phyloP scores from a whole-genome alignment of 1,140 invertebrate genomes.

The Stegodyphus dumicola region DNA sequence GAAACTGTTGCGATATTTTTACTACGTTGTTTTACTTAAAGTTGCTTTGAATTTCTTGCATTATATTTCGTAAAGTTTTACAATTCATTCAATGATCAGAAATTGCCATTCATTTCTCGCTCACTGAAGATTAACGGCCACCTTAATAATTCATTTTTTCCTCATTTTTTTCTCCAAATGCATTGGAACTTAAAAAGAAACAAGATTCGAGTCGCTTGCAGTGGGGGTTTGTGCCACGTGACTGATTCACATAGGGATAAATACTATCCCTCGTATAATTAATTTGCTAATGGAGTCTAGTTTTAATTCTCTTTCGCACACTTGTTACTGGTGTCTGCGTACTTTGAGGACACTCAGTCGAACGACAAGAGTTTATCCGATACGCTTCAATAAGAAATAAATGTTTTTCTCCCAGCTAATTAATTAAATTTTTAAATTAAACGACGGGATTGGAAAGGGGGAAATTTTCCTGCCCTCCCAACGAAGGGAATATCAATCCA shows the following conservation, averaged over 20 bases:
- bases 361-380: conserved; percentile 34
- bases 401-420: conserved; percentile 49
- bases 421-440: conserved; percentile 61
- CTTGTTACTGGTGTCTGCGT: conserved; percentile 37
- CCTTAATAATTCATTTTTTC: no score
- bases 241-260: conserved; percentile 50
- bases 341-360: conserved; percentile 23
- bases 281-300: conserved; percentile 57
- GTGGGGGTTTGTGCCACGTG: conserved; percentile 2
- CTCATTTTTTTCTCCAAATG: no score
- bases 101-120: no score
- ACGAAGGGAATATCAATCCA: conserved; percentile 50
- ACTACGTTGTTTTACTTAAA: no score
- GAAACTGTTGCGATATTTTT: no score
- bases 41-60: no score
- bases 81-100: no score
- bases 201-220: no score
- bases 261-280: conserved; percentile 38
- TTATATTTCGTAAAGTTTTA: no score
- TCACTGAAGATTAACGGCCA: no score
- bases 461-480: conserved; percentile 21
- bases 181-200: no score
- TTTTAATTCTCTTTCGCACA: conserved; percentile 54
- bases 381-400: conserved; percentile 59
- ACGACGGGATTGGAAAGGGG: conserved; percentile 25